These are phyloP conservation scores for Lycophotia porphyrea DNA, from an alignment of 2,888 invertebrate species.

Conservation along the genomic window DNA sequence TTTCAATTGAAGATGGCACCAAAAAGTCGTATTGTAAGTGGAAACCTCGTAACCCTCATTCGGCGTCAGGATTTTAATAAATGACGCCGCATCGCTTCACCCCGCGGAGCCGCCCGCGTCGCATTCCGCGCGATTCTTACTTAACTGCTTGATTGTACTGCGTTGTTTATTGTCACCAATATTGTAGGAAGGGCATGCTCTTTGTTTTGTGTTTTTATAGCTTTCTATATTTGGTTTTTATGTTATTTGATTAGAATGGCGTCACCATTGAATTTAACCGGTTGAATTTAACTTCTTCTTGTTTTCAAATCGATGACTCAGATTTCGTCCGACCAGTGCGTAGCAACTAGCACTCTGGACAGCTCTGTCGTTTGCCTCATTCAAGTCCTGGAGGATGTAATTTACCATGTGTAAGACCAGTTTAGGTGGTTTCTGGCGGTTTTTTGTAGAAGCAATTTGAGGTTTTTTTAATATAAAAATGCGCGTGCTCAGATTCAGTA, in stretches of 20 bases:
- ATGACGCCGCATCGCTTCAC: slow-evolving; percentile 75
- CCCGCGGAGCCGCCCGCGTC: slow-evolving; percentile 57
- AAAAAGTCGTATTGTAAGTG: slow-evolving; percentile 54
- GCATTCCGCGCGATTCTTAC: slow-evolving; percentile 85
- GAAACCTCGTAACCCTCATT: slow-evolving; percentile 57
- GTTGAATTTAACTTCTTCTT: too few relatives aligned
- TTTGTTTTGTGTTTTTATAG: slow-evolving; percentile 47
- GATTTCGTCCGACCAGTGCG: too few relatives aligned
- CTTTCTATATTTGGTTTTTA: slow-evolving; percentile 30
- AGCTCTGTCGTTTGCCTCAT: too few relatives aligned
- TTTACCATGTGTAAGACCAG: too few relatives aligned
- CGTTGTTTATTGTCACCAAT: slow-evolving; percentile 88
- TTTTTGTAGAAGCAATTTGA: too few relatives aligned
- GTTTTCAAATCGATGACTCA: too few relatives aligned
- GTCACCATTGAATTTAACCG: too few relatives aligned
- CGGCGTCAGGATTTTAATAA: slow-evolving; percentile 80
- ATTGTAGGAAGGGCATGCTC: slow-evolving; percentile 72
- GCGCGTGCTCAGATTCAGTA: too few relatives aligned
- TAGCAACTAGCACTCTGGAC: too few relatives aligned
- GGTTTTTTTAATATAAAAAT: too few relatives aligned
- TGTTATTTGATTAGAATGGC: neutral
- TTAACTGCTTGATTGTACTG: slow-evolving; percentile 87
- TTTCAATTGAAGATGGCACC: slow-evolving; percentile 47
- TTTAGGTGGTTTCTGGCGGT: too few relatives aligned
- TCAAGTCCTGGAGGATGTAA: too few relatives aligned